phyloP scores from a whole-genome alignment of 2,797 vertebrate genomes.

The Taeniopygia guttata region DNA sequence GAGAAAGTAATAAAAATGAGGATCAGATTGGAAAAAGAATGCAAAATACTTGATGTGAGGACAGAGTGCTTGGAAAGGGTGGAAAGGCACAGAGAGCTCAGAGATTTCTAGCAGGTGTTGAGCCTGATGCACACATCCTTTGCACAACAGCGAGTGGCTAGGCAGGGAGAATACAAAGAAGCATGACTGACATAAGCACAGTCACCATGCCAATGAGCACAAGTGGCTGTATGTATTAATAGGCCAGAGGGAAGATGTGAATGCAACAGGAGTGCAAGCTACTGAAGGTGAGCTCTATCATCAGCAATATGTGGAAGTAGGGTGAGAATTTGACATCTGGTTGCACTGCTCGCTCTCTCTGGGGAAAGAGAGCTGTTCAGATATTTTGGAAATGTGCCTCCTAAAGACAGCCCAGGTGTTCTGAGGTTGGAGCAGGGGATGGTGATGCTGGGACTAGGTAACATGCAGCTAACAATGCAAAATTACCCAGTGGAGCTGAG shows the following conservation, averaged over 20 bases:
- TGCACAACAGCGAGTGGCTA: slow-evolving; percentile 51
- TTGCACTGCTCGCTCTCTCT: background rate
- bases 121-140: slow-evolving; percentile 51
- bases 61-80: background rate
- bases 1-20: background rate
- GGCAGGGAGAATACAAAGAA: slow-evolving; percentile 66
- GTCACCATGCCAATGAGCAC: slow-evolving; percentile 68
- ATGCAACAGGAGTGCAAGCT: background rate
- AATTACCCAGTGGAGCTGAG: background rate
- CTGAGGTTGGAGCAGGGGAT: background rate
- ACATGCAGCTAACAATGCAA: fast-evolving
- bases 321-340: background rate
- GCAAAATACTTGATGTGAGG: background rate
- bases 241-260: slow-evolving; percentile 36
- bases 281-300: background rate
- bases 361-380: background rate
- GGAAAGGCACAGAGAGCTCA: slow-evolving; percentile 1
- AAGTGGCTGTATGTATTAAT: slow-evolving; percentile 60
- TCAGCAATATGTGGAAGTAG: background rate
- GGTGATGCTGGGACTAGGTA: background rate
- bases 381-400: background rate
- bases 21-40: background rate
- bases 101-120: slow-evolving; percentile 48
- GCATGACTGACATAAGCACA: slow-evolving; percentile 67
- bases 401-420: background rate